Base-by-base conservation (phyloP, 2,888 invertebrate species). In the Morpho helenor region DNA sequence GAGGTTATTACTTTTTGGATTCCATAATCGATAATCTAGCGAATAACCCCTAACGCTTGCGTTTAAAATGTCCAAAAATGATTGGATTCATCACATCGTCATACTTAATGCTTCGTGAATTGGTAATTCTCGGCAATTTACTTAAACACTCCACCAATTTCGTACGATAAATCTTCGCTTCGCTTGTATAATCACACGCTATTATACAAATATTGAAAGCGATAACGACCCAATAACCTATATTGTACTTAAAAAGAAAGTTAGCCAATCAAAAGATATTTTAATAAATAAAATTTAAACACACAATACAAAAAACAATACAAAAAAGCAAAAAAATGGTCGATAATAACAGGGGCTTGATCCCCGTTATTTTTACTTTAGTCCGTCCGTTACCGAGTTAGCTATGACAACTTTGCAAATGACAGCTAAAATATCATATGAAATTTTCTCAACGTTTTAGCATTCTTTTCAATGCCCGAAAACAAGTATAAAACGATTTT, bases 161-260 rank as follows among this genome's bases (percentile, higher is more conserved):
- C 39, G 59, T 56, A 66, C 70, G 68, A 81, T 83, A 77, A 82
- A 83, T 83, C 82, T 69, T 65, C 63, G 57, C 40, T 54, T 48
- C 42, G 57, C 49, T 61, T 51, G 49, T 52, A 57, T 55, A 65
- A 62, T 64, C 62, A 63, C 46, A 62, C 48, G 55, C 53, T 58
- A 54, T 56, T 49, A 57, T 57, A 56, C 58, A 64, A 57, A 71
- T 66, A 53, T 10, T 22, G 53, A 41, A 53, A 47, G 53, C 53
- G 9, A 53, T 69, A 63, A 69, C 68, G 68, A 74, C 76, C 75
- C 67, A 80, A 68, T 82, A 75, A 69, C 82, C 82, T 53, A 41
- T 41, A 47, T 46, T 8, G 16, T 10, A 8, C 45, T 9, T 40
- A 16, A 39, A 45, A 23, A n/a, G 4, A 52, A 40, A 46, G 52